Evolutionary conservation across 2,888 invertebrate genomes (phyloP).

Genomic region (Chalcosyrphus nemorum): DNA sequence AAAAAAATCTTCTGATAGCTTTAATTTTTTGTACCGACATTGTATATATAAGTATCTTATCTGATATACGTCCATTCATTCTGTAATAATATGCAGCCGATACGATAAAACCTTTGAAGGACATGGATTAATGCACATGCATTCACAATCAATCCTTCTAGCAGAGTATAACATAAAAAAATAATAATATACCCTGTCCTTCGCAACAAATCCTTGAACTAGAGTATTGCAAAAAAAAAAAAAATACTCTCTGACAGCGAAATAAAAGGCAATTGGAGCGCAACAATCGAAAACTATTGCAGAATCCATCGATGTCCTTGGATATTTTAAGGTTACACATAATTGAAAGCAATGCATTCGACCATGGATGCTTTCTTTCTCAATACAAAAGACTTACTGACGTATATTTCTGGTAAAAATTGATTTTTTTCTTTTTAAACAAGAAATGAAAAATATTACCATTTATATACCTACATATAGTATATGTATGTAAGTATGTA

Average conservation of each 20-base stretch:
- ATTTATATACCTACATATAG: too few relatives aligned
- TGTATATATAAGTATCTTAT: too few relatives aligned
- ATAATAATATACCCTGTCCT: slow-evolving; percentile 36
- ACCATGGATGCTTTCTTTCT: slow-evolving; percentile 53
- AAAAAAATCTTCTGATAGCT: too few relatives aligned
- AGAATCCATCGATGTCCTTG: slow-evolving; percentile 56
- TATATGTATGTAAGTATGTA: too few relatives aligned
- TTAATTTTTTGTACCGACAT: too few relatives aligned
- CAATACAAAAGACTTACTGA: slow-evolving; percentile 45
- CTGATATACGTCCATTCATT: too few relatives aligned
- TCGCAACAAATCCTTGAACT: slow-evolving; percentile 18
- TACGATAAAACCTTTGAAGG: slow-evolving; percentile 9
- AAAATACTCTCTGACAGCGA: neutral
- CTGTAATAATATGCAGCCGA: too few relatives aligned
- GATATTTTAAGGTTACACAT: slow-evolving; percentile 56
- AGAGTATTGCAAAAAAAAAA: neutral
- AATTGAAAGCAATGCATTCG: slow-evolving; percentile 19
- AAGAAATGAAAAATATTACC: slow-evolving; percentile 16
- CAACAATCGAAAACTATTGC: slow-evolving; percentile 55
- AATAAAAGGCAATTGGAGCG: slow-evolving; percentile 58
- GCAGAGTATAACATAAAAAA: neutral
- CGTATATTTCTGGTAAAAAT: too few relatives aligned
- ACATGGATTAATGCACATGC: slow-evolving; percentile 17
- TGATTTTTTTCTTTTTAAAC: too few relatives aligned
- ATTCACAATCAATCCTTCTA: slow-evolving; percentile 23